Percentiles rank a stretch among this genome's conserved stretches.
Evolutionary conservation across 2,113 vertebrate species (phyloP).

Genomic region (Phaethornis superciliosus): DNA sequence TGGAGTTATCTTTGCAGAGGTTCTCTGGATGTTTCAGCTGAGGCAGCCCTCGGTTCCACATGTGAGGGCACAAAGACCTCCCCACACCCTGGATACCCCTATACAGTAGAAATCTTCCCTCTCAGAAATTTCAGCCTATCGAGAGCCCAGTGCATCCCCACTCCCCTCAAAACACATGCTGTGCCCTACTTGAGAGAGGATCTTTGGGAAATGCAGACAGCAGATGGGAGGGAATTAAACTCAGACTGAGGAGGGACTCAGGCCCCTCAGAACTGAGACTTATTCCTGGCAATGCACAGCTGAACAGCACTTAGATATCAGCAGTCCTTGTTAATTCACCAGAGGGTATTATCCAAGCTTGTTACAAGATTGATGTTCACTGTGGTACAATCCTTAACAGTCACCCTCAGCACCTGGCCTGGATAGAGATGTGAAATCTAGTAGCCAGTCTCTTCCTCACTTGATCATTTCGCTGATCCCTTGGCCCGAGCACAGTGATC

Average conservation of each 20-base stretch:
- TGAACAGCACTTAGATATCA: constrained; percentile 54
- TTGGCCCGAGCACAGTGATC: not conserved
- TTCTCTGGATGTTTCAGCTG: accelerated
- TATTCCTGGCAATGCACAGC: constrained; percentile 40
- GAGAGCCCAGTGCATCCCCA: accelerated
- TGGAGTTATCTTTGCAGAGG: not conserved
- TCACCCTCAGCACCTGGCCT: not conserved
- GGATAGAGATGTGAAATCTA: not conserved
- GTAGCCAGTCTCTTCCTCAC: not conserved
- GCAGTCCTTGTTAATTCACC: constrained; percentile 42
- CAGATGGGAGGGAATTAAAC: constrained; percentile 82
- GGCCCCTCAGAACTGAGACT: constrained; percentile 57
- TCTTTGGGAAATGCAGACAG: constrained; percentile 70
- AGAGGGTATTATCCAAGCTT: constrained; percentile 58
- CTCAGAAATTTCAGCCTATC: not conserved
- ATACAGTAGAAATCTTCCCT: not conserved
- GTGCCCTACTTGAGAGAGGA: constrained; percentile 72
- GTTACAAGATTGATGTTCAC: constrained; percentile 56
- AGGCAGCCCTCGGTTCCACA: not conserved
- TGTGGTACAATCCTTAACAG: not conserved
- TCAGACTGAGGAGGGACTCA: constrained; percentile 64
- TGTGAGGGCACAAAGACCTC: accelerated
- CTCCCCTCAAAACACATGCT: not conserved
- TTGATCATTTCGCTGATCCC: constrained; percentile 58
- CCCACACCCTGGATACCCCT: not conserved